Base-by-base conservation (phyloP, 2,113 vertebrate species). In the Leptosomus discolor region DNA sequence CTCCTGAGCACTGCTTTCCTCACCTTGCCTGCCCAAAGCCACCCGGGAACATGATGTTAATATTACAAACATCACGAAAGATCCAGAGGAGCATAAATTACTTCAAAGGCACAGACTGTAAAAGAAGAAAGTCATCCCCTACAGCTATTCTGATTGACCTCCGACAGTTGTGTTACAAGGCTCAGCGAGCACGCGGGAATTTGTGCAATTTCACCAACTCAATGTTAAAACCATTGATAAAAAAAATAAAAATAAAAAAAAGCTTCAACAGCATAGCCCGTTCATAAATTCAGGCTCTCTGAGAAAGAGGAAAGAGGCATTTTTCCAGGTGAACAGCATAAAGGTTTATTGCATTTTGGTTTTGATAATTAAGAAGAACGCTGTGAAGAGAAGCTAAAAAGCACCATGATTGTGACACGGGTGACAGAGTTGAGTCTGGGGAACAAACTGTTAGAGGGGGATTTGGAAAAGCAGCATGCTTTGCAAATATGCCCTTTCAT, bases 121-220 rank as follows among this genome's bases (percentile, higher is more conserved):
- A 70, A 58, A 51, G 46, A 78, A 56, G 58, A 50, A 80, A 82
- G 20, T 58, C 8, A 22, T 74, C 41, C 50, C 54, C 37, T 91
- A 5, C 37, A 80, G 45, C 46, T 79, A 7, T 69, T 89, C 80
- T 69, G 95, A 41, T 63, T 93, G 95, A 92, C 93, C 74, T 91
- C 53, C 95, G 85, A 63, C 56, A 56, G 57, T 29, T 1, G 1
- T 43, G 63, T 74, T 46, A 70, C 0, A 5, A 90, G 64, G 60
- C 65, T 88, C 54, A 29, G 71, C 2, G 3, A 83, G 53, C 32
- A 21, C 58, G 29, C 0, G 0, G 54, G 53, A 41, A 67, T 88
- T 91, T 70, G 61, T 56, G 79, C 68, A 86, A 39, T 92, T 92
- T 36, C 48, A 86, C 43, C 37, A 51, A 46, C 36, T 54, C 18